Base-by-base conservation (phyloP, 2,797 vertebrate species). In the Leptoclinus maculatus region DNA sequence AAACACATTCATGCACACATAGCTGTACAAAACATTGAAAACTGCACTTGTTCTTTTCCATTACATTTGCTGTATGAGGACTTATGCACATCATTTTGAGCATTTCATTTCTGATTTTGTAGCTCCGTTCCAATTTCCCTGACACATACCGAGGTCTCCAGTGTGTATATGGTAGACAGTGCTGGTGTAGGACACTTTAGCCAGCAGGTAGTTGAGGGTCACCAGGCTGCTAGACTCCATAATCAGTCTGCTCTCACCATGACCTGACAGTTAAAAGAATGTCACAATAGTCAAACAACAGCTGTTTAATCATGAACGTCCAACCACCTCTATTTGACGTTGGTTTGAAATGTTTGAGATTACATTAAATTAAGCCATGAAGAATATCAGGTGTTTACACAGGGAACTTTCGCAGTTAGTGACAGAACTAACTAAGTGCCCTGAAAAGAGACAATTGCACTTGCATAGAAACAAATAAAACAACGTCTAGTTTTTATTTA, bases 161-260 rank as follows among this genome's bases (percentile, higher is more conserved):
- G 64, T 79, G 76, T 79, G 75, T 43, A 84, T 83, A 23, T 90
- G 88, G 79, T 95, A 95, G n/a, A 83, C n/a, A 0, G 77, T 88
- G 86, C 92, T 96, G 56, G 92, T 94, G 59, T 96, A 96, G 2
- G 91, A 93, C 60, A 95, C 53, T 5, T 87, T 86, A n/a, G 80
- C 71, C 69, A 96, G 91, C 49, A 94, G 77, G 64, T 87, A 58
- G 45, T 95, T 95, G 67, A 96, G 80, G 19, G 82, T 47, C 36
- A 70, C 34, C 74, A 83, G 84, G 70, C 56, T 64, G 23, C n/a
- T 66, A 29, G 93, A 93, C 1, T 84, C 87, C 43, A 96, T 66
- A 17, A 10, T 86, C 70, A 96, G 58, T 13, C 39, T 32, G 38
- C 81, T 91, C 73, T 87, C 72, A n/a, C 90, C 91, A 72, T 87